A percentile compares a stretch with the other conserved stretches of the same genome.
phyloP scores from a whole-genome alignment of 1,140 invertebrate species.

The Psilanteris sp. region DNA sequence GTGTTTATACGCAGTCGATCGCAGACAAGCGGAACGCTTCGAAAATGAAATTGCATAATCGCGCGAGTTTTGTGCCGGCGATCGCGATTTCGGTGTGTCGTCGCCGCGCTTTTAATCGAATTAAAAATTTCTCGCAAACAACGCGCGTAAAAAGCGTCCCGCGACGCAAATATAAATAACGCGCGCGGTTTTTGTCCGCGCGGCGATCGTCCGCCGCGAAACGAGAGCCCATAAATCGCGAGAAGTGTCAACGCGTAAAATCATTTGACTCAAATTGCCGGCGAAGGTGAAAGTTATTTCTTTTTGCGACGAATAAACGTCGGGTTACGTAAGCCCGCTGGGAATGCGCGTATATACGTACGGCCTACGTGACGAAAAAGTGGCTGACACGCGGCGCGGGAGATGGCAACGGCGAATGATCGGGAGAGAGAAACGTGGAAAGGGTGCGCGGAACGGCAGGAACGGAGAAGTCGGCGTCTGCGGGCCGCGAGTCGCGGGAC shows the following conservation, averaged over 20 bases:
- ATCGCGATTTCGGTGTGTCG: too few relatives aligned
- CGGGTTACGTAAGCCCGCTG: constrained; percentile 64
- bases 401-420: not conserved
- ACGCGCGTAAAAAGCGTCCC: too few relatives aligned
- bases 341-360: constrained; percentile 67
- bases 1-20: too few relatives aligned
- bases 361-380: constrained; percentile 9
- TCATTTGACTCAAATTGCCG: constrained; percentile 52
- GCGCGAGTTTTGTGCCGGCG: too few relatives aligned
- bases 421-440: not conserved
- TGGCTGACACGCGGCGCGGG: not conserved
- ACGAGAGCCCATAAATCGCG: constrained; percentile 41
- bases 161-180: constrained; percentile 40
- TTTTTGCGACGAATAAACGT: constrained; percentile 66
- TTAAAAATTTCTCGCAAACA: constrained; percentile 22
- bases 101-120: constrained; percentile 37
- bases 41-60: too few relatives aligned
- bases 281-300: constrained; percentile 46
- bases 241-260: constrained; percentile 57
- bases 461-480: constrained; percentile 19
- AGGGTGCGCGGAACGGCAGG: not conserved
- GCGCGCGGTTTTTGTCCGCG: constrained; percentile 4
- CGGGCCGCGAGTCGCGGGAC: constrained; percentile 14
- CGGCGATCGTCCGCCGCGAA: constrained; percentile 19
- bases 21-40: too few relatives aligned